Base-by-base conservation (phyloP, 2,888 invertebrate genomes). In the Thereva nobilitata region DNA sequence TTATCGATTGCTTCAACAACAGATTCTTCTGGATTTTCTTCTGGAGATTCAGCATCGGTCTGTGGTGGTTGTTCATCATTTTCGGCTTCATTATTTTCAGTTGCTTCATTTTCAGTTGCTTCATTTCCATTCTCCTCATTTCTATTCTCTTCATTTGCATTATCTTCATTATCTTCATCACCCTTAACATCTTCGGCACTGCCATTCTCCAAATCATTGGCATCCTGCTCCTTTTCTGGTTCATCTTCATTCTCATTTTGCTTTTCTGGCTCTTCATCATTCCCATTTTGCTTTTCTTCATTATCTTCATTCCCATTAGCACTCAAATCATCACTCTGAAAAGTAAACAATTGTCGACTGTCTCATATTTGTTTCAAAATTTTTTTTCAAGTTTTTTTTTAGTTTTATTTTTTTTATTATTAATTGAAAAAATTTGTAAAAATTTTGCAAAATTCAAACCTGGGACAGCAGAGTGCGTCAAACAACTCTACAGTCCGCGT, bases 281-380 rank as follows among this genome's bases (percentile, higher is more conserved):
- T 50, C 37, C 52, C 10, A 23, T 23, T 9, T 37, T 54, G 50
- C 47, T 50, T 64, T 42, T 35, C 47, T 41, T 54, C 52, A 70
- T n/a, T 44, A n/a, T 8, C 44, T 44, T 44, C 44, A n/a, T 44
- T 44, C 8, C 35, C 69, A 38, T 71, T 70, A 65, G 71, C 76
- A 75, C 71, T 77, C 75, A 78, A 72, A 75, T 74, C 74, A 76
- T 75, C 76, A 75, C 77, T 80, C 80, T 80, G 80, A 75, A 80
- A 70, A 80, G 80, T 78, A 80, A 80, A 80, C 79, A 80, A 80
- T 80, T 80, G 80, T 79, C 80, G 80, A 80, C 80, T 79, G 79
- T 80, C 79, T 78, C 76, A 12, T 50, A 52, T 5, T 74, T 76
- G 75, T 75, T 76, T 74, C 23, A 23, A 23, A 23, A 23, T 71